These are phyloP conservation scores for Aricia agestis DNA, from an alignment of 1,140 invertebrate genomes.

Conservation along the genomic window DNA sequence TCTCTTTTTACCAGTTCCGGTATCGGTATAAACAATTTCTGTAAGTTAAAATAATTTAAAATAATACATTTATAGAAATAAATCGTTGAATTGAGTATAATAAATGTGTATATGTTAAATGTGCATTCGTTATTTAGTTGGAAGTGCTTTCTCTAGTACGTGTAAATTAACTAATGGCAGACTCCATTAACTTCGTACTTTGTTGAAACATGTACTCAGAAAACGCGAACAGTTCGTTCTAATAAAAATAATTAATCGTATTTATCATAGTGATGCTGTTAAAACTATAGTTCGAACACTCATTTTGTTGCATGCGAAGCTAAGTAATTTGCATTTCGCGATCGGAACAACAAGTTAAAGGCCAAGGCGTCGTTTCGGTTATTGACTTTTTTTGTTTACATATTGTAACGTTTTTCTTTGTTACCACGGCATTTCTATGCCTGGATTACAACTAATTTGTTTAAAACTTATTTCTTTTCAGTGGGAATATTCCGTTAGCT, in stretches of 20 bases:
- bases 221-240: not conserved
- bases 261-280: not conserved
- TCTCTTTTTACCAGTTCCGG: constrained; percentile 51
- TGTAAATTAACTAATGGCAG: constrained; percentile 39
- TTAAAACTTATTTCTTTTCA: constrained; percentile 26
- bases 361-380: constrained; percentile 32
- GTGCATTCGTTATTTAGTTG: not conserved
- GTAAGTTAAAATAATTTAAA: constrained; percentile 42
- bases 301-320: not conserved
- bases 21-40: constrained; percentile 63
- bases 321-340: not conserved
- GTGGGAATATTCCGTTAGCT: constrained; percentile 26
- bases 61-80: constrained; percentile 12
- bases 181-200: constrained; percentile 50
- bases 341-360: not conserved
- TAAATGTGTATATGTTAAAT: not conserved
- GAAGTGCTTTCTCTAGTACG: constrained; percentile 9
- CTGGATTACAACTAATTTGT: constrained; percentile 8
- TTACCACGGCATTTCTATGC: constrained; percentile 6
- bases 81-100: not conserved
- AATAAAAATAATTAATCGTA: not conserved
- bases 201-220: constrained; percentile 2
- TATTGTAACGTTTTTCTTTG: constrained; percentile 30
- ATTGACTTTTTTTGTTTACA: constrained; percentile 39
- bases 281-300: not conserved